Percentiles rank a stretch among this genome's conserved stretches.
Evolutionary conservation across 2,797 vertebrate species (phyloP).

Genomic region (Merluccius polli): DNA sequence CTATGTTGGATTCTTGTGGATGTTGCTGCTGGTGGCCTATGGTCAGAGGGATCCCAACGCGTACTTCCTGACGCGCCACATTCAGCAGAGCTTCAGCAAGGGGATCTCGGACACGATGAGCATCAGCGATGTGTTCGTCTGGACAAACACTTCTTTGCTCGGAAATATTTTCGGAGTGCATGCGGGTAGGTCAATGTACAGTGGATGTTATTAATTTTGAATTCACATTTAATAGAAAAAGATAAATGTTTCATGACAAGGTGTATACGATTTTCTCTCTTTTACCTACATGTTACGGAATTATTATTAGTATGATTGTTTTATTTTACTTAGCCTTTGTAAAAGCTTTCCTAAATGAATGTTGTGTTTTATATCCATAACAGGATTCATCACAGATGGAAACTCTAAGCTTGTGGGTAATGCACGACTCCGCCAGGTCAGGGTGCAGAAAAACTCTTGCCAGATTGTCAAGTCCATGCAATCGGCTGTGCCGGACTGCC

Average conservation of each 20-base stretch:
- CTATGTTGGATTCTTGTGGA: constrained; percentile 91
- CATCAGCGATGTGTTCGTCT: constrained; percentile 82
- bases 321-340: background rate
- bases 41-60: constrained; percentile 90
- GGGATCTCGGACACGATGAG: constrained; percentile 77
- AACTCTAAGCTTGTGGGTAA: constrained; percentile 91
- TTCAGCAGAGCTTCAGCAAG: constrained; percentile 83
- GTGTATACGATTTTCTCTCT: background rate
- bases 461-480: constrained; percentile 65
- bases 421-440: constrained; percentile 86
- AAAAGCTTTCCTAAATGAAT: background rate
- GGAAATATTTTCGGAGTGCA: constrained; percentile 81
- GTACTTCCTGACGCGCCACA: constrained; percentile 86
- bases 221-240: background rate
- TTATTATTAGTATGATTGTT: background rate
- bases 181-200: constrained; percentile 70
- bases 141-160: constrained; percentile 85
- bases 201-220: background rate
- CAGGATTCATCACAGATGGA: constrained; percentile 95
- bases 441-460: constrained; percentile 81
- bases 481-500: constrained; percentile 68
- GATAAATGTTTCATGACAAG: background rate
- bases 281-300: background rate
- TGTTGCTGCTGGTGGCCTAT: constrained; percentile 89
- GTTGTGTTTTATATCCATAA: constrained; percentile 4